Evolutionary conservation across 1,140 invertebrate species (phyloP).

Genomic region (Anadara kagoshimensis): DNA sequence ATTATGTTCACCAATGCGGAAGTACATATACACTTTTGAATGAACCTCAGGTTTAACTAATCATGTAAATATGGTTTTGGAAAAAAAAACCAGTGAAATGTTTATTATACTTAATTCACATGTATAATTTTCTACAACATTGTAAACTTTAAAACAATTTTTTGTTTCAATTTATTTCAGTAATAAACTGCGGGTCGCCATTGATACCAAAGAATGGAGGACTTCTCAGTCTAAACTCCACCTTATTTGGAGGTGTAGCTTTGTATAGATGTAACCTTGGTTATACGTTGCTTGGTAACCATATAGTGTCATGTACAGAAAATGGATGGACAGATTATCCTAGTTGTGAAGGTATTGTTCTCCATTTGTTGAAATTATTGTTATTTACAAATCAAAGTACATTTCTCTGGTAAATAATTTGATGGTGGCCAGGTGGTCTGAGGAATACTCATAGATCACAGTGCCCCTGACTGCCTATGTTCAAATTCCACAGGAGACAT

Average conservation of each 20-base stretch:
- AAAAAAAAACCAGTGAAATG: too few species aligned
- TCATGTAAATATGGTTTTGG: too few species aligned
- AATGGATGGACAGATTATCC: constrained; percentile 49
- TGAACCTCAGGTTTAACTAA: too few species aligned
- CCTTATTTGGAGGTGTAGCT: constrained; percentile 43
- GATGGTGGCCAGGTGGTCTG: too few species aligned
- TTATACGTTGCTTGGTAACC: constrained; percentile 35
- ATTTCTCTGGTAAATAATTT: too few species aligned
- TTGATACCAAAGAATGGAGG: constrained; percentile 40
- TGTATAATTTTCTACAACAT: not conserved
- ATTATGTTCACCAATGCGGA: too few species aligned
- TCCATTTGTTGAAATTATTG: not conserved
- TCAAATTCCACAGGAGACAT: too few species aligned
- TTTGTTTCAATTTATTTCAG: constrained; percentile 42
- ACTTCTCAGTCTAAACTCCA: constrained; percentile 45
- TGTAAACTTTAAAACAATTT: not conserved
- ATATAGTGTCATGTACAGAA: constrained; percentile 37
- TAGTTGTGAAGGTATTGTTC: constrained; percentile 49
- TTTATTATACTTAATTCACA: not conserved
- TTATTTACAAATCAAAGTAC: too few species aligned
- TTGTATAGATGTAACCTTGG: constrained; percentile 55
- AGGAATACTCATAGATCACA: too few species aligned
- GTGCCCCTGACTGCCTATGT: too few species aligned
- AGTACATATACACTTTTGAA: too few species aligned
- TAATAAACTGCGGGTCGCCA: constrained; percentile 60